Conservation (phyloP, 2,888 invertebrate genomes). For the Macrosiphum euphorbiae region DNA sequence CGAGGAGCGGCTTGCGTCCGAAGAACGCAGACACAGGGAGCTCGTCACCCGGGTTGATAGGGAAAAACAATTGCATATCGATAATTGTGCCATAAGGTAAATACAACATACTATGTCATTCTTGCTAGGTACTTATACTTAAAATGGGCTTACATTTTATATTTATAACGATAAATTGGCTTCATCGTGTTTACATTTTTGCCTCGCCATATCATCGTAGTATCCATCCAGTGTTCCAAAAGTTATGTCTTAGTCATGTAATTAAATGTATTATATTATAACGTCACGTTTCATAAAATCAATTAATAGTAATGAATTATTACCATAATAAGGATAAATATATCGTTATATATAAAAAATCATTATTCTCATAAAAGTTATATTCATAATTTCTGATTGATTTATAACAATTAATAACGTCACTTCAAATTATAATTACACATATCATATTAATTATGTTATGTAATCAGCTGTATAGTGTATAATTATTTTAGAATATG, state of each 20-base stretch:
- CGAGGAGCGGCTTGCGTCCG: conserved; percentile 83
- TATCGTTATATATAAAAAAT: not conserved
- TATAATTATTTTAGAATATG: not conserved
- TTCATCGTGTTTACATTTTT: not conserved
- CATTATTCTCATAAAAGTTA: not conserved
- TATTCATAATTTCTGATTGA: not conserved
- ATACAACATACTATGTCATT: not conserved
- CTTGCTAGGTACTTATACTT: not conserved
- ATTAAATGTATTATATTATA: not conserved
- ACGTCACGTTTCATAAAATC: not conserved
- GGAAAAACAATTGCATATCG: conserved; percentile 83
- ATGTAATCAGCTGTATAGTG: not conserved
- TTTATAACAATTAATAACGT: not conserved
- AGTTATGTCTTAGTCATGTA: not conserved
- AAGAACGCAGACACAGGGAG: conserved; percentile 88
- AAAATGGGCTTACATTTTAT: not conserved
- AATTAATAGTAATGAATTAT: not conserved
- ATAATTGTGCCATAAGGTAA: conserved; percentile 79
- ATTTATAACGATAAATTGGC: not conserved
- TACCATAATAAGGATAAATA: not conserved
- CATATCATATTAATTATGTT: not conserved
- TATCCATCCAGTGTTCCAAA: not conserved
- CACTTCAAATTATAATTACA: not conserved
- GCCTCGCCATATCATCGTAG: not conserved
- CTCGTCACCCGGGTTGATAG: conserved; percentile 85